Base-by-base conservation (phyloP, 2,888 invertebrate species). In the Scelioninae gen. 1 region DNA sequence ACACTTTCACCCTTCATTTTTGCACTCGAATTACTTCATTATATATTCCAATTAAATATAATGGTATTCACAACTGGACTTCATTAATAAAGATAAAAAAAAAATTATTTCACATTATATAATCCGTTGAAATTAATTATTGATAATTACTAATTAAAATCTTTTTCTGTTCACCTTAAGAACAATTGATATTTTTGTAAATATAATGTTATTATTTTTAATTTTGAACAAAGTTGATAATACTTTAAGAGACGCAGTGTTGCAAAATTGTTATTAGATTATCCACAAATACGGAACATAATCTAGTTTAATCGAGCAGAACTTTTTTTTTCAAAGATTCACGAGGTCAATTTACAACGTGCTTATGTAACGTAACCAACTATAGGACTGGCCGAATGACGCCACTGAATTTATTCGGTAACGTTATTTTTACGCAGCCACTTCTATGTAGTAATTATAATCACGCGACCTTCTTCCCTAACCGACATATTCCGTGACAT, bases 401-500 rank as follows among this genome's bases (percentile, higher is more conserved):
- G 83, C 58, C 76, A 77, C 60, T 82, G 74, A 74, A 84, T 81
- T 83, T 75, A 75, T 83, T 75, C 71, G 83, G 83, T 79, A 85
- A 74, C 78, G 85, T 86, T 86, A 86, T 86, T 86, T 86, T 85
- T 86, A 83, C 78, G 84, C 85, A 71, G 75, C 69, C 74, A 74
- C 66, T 60, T 65, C 63, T 74, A 55, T 74, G 74, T 65, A 58
- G 76, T 77, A 83, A 80, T 80, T 83, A 83, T 77, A 83, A 83
- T 80, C 80, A 55, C 45, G 43, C 68, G 84, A 72, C 81, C 84
- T 82, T 82, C 82, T 79, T 75, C 51, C 65, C 58, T 55, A 68
- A 65, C 56, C 49, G 68, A 75, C 56, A 63, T 81, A 75, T 81
- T 75, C 38, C 45, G 55, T 31, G 56, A 63, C 80, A 81, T 75